Percentiles rank a stretch among this genome's conserved stretches.
Conservation (phyloP, 2,888 invertebrate genomes). For the Geotrupes spiniger region DNA sequence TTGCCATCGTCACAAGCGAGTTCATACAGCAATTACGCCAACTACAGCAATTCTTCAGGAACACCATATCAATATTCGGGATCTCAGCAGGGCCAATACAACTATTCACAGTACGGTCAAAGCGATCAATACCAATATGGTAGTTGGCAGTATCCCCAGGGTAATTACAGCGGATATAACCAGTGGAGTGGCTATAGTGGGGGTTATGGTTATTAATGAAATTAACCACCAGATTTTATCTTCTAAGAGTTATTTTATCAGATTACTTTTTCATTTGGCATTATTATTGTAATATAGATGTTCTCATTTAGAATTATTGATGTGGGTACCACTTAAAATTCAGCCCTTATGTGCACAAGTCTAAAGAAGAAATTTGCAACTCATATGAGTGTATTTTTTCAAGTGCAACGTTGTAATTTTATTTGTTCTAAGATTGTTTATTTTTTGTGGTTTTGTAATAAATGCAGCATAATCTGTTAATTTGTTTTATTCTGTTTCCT, state of each 20-base stretch:
- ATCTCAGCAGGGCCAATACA: slow-evolving; percentile 53
- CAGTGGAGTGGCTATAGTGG: slow-evolving; percentile 60
- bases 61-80: slow-evolving; percentile 48
- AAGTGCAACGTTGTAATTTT: too few relatives aligned
- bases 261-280: too few relatives aligned
- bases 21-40: slow-evolving; percentile 43
- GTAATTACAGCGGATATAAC: slow-evolving; percentile 56
- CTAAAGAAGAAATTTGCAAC: too few relatives aligned
- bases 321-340: too few relatives aligned
- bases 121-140: slow-evolving; percentile 57
- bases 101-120: slow-evolving; percentile 56
- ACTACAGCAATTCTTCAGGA: slow-evolving; percentile 47
- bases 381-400: too few relatives aligned
- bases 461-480: too few relatives aligned
- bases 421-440: too few relatives aligned
- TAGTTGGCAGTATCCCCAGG: slow-evolving; percentile 60
- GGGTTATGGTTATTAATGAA: slow-evolving; percentile 43
- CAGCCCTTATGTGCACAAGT: too few relatives aligned
- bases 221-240: slow-evolving; percentile 3
- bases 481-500: too few relatives aligned
- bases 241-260: background rate
- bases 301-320: too few relatives aligned
- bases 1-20: slow-evolving; percentile 41
- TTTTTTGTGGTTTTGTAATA: too few relatives aligned
- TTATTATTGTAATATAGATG: too few relatives aligned